Conservation (phyloP, 2,888 invertebrate genomes). For the Hypsopygia costalis region DNA sequence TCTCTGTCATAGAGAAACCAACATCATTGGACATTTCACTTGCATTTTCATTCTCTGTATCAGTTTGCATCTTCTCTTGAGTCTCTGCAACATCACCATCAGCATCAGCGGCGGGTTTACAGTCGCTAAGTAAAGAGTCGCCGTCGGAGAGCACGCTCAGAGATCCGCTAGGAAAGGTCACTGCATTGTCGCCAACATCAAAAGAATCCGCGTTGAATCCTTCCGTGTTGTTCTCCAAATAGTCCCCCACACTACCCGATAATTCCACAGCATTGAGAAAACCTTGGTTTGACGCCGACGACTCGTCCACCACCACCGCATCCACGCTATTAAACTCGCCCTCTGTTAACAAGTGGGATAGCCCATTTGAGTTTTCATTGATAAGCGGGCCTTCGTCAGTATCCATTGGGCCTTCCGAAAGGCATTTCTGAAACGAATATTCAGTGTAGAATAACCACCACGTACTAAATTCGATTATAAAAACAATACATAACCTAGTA, state of each 20-base stretch:
- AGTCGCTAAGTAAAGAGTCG: slow-evolving; percentile 59
- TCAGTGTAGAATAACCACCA: slow-evolving; percentile 2
- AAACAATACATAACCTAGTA: slow-evolving; percentile 26
- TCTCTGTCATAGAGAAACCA: neutral
- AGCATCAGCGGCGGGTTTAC: slow-evolving; percentile 46
- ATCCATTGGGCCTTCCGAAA: slow-evolving; percentile 64
- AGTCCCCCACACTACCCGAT: slow-evolving; percentile 71
- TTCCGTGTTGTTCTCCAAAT: slow-evolving; percentile 60
- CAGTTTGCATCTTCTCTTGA: slow-evolving; percentile 34
- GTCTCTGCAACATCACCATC: slow-evolving; percentile 53
- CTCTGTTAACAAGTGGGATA: slow-evolving; percentile 68
- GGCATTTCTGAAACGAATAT: slow-evolving; percentile 51
- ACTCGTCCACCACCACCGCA: slow-evolving; percentile 61
- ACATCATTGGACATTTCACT: slow-evolving; percentile 29
- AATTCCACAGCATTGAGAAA: slow-evolving; percentile 71
- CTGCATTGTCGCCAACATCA: slow-evolving; percentile 71
- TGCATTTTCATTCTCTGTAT: slow-evolving; percentile 26
- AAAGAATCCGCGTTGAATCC: slow-evolving; percentile 60
- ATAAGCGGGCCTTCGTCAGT: slow-evolving; percentile 69
- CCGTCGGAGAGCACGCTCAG: slow-evolving; percentile 60
- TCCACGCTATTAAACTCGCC: slow-evolving; percentile 72
- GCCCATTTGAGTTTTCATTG: slow-evolving; percentile 70
- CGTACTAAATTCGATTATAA: slow-evolving; percentile 5
- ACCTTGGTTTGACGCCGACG: slow-evolving; percentile 68
- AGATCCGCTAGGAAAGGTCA: slow-evolving; percentile 64